phyloP scores from a whole-genome alignment of 2,113 vertebrate species.

The Myiozetetes cayanensis region DNA sequence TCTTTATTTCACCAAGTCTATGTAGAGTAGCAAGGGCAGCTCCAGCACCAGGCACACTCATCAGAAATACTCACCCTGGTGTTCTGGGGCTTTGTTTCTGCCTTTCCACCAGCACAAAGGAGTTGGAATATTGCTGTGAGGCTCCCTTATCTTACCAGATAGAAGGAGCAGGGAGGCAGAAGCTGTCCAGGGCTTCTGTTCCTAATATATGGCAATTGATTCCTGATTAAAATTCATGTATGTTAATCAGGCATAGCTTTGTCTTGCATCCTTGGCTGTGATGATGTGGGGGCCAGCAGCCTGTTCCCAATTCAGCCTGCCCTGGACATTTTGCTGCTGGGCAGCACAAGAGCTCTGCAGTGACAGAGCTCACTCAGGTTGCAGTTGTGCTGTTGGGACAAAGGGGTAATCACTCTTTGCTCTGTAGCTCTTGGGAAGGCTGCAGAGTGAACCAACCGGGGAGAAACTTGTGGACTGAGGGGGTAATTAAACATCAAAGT shows the following conservation, averaged over 20 bases:
- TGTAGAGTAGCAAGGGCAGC: not conserved
- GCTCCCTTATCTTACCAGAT: not conserved
- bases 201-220: not conserved
- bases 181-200: not conserved
- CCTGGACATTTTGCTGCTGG: not conserved
- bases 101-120: not conserved
- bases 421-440: not conserved
- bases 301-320: not conserved
- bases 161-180: not conserved
- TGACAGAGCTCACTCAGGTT: not conserved
- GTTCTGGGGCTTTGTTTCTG: not conserved
- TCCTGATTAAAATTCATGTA: not conserved
- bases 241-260: not conserved
- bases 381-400: not conserved
- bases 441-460: not conserved
- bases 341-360: not conserved
- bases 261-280: not conserved
- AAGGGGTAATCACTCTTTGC: not conserved
- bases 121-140: not conserved
- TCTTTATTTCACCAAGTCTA: fast-evolving
- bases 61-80: not conserved
- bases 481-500: not conserved
- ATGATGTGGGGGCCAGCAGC: not conserved
- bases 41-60: not conserved
- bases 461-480: not conserved